Conservation (phyloP, 2,888 invertebrate genomes). For the Yponomeuta malinellus region DNA sequence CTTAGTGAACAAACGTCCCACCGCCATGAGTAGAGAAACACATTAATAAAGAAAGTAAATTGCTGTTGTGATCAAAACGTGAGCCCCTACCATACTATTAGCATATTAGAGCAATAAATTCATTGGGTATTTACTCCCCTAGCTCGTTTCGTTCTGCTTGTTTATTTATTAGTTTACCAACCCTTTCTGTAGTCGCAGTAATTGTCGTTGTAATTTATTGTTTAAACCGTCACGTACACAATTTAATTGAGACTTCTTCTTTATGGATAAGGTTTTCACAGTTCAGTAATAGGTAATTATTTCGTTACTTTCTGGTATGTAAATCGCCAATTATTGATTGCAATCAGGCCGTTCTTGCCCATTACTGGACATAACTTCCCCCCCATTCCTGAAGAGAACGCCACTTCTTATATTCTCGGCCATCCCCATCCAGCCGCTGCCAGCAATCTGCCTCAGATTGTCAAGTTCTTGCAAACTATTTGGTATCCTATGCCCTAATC, state of each 20-base stretch:
- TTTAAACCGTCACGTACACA: neutral
- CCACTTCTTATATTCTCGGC: no score
- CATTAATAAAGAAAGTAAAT: neutral
- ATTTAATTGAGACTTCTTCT: neutral
- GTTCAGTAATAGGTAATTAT: no score
- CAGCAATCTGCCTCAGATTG: no score
- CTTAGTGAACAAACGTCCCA: neutral
- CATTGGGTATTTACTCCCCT: neutral
- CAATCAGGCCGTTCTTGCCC: no score
- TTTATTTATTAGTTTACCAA: neutral
- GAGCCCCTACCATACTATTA: neutral
- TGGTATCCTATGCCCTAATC: no score
- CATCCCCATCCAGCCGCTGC: no score
- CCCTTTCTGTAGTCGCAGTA: neutral
- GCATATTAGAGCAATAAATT: neutral
- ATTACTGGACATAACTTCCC: no score
- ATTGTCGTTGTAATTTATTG: neutral
- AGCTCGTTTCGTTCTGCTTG: neutral
- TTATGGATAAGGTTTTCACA: no score
- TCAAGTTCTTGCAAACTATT: no score
- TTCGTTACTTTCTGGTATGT: no score
- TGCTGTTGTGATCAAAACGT: neutral
- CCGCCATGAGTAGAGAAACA: neutral
- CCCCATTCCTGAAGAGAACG: no score
- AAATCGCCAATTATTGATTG: no score